Evolutionary conservation across 2,113 vertebrate species (phyloP).

Genomic region (Odobenus rosmarus): DNA sequence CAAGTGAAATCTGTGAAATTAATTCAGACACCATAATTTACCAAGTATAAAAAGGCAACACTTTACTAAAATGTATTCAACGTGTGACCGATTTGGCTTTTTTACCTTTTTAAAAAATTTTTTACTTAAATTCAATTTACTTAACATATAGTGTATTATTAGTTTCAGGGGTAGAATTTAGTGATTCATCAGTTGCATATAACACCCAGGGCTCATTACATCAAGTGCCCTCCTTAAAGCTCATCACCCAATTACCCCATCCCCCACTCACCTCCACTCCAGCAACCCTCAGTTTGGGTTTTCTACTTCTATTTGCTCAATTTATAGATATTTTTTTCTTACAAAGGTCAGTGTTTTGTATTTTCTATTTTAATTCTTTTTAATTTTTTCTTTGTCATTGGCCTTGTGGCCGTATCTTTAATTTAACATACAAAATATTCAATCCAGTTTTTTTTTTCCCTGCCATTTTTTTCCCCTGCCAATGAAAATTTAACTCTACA

Average conservation of each 20-base stretch:
- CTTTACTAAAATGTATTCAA: background rate
- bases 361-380: constrained; percentile 44
- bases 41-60: background rate
- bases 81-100: background rate
- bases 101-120: background rate
- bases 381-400: background rate
- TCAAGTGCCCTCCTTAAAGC: background rate
- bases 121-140: background rate
- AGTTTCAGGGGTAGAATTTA: background rate
- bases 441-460: background rate
- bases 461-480: background rate
- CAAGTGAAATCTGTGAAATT: background rate
- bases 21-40: constrained; percentile 9
- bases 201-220: background rate
- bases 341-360: constrained; percentile 16
- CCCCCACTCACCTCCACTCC: background rate
- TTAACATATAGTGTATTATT: background rate
- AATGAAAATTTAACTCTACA: constrained; percentile 38
- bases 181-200: background rate
- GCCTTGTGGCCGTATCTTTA: constrained; percentile 11
- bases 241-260: background rate
- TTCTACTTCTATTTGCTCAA: constrained; percentile 51
- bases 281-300: background rate
- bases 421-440: constrained; percentile 12
- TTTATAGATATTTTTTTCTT: background rate